Conservation (phyloP, 2,113 vertebrate genomes). For the Columbina picui region DNA sequence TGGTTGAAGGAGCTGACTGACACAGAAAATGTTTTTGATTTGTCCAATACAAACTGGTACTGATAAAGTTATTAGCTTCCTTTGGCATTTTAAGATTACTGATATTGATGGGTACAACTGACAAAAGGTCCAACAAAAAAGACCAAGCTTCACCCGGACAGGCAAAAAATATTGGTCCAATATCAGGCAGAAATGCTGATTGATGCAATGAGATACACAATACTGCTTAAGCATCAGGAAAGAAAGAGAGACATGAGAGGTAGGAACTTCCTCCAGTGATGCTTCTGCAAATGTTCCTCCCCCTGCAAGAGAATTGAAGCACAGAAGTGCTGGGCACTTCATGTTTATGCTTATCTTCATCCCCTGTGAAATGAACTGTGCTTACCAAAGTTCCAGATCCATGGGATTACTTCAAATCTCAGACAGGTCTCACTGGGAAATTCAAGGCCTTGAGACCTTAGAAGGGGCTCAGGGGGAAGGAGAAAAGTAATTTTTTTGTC, state of each 20-base stretch:
- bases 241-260: fast-evolving
- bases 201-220: neutral
- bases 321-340: neutral
- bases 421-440: neutral
- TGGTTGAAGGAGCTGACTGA: neutral
- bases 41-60: neutral
- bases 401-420: neutral
- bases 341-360: neutral
- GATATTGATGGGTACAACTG: neutral
- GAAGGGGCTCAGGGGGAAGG: neutral
- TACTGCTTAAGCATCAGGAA: neutral
- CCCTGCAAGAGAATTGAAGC: neutral
- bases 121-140: neutral
- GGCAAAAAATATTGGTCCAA: neutral
- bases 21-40: neutral
- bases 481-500: neutral
- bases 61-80: neutral
- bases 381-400: neutral
- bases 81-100: neutral
- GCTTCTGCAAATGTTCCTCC: neutral
- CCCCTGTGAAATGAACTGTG: neutral
- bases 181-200: neutral
- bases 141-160: neutral
- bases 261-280: neutral
- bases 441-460: neutral